These are phyloP conservation scores for Lapara coniferarum DNA, from an alignment of 2,888 invertebrate genomes.

Conservation along the genomic window DNA sequence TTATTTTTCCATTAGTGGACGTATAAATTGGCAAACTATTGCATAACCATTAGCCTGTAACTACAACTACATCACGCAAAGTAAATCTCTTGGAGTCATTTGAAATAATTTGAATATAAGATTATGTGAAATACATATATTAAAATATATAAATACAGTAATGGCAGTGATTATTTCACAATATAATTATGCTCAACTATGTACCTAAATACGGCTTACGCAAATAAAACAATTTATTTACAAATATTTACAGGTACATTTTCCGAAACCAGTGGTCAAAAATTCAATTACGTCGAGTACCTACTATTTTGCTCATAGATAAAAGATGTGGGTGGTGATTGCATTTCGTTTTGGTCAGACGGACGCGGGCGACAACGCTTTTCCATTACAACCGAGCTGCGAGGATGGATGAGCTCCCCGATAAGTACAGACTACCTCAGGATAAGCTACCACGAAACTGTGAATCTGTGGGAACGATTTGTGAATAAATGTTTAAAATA, in stretches of 20 bases:
- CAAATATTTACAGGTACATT: not conserved
- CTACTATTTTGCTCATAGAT: constrained; percentile 8
- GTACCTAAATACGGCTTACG: not conserved
- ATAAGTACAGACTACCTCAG: constrained; percentile 41
- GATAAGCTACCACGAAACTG: constrained; percentile 28
- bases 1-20: constrained; percentile 2
- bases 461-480: not conserved
- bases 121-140: too few relatives aligned
- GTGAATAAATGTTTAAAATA: too few relatives aligned
- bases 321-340: constrained; percentile 27
- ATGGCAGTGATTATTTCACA: too few relatives aligned
- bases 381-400: constrained; percentile 55
- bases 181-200: not conserved
- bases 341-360: constrained; percentile 34
- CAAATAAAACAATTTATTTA: too few relatives aligned
- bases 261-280: not conserved
- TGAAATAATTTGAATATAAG: not conserved
- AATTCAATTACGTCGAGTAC: constrained; percentile 15
- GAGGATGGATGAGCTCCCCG: constrained; percentile 44
- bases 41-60: not conserved
- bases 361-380: constrained; percentile 52
- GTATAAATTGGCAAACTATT: not conserved
- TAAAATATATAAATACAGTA: too few relatives aligned
- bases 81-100: not conserved
- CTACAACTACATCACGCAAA: not conserved